phyloP scores from a whole-genome alignment of 2,888 invertebrate genomes.

The Xestia xanthographa region DNA sequence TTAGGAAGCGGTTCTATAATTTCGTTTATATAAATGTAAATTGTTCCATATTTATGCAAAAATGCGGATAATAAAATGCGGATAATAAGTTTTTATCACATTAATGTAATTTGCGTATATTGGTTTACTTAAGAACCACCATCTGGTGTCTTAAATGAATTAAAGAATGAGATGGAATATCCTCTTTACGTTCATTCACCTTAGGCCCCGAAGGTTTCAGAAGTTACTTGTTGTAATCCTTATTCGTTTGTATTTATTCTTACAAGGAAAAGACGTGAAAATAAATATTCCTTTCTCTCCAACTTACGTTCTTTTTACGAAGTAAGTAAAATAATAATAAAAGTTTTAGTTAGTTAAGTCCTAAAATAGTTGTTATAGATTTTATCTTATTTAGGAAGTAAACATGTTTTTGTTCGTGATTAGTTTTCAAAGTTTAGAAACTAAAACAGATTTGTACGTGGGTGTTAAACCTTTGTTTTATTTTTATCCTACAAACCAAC shows the following conservation, averaged over 20 bases:
- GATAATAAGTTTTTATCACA: neutral
- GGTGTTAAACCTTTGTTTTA: neutral
- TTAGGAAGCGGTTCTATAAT: neutral
- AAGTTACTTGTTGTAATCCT: constrained; percentile 6
- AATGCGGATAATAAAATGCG: neutral
- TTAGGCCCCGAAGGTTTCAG: neutral
- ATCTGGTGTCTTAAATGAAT: neutral
- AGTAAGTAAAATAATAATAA: constrained; percentile 25
- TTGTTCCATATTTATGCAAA: neutral
- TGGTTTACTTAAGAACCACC: neutral
- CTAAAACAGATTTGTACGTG: neutral
- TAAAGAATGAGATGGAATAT: neutral
- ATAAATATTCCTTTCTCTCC: constrained; percentile 1
- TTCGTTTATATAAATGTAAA: neutral
- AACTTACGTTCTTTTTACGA: constrained; percentile 23
- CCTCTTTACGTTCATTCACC: neutral
- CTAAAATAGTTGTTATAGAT: constrained; percentile 25
- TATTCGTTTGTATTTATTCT: constrained; percentile 10
- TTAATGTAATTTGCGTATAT: neutral
- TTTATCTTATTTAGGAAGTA: constrained; percentile 5
- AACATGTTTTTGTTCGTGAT: neutral
- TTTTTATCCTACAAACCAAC: neutral
- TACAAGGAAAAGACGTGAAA: constrained; percentile 17
- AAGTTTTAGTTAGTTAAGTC: constrained; percentile 22
- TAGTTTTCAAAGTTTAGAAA: neutral